Conservation (phyloP, 2,797 vertebrate genomes). For the Lateolabrax maculatus region DNA sequence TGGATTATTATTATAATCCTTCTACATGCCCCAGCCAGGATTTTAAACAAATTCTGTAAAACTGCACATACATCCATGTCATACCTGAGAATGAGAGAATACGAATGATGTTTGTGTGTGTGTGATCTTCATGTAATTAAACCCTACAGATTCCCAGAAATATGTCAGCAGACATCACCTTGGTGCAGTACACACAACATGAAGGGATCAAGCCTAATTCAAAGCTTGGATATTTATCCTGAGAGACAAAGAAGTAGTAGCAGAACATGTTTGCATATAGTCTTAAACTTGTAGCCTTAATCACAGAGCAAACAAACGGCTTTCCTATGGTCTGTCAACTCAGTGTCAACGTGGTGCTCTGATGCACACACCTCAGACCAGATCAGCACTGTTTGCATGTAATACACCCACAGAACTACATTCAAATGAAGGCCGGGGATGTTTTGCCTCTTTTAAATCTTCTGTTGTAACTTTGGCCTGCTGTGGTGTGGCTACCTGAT, state of each 20-base stretch:
- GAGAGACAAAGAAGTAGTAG: not conserved
- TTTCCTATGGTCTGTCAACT: not conserved
- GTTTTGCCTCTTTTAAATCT: no score
- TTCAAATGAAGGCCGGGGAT: no score
- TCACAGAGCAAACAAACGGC: not conserved
- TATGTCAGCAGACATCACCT: not conserved
- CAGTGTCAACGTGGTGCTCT: not conserved
- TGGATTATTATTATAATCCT: no score
- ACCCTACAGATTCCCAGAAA: not conserved
- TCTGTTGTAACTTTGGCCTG: no score
- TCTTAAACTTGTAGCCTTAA: not conserved
- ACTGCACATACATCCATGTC: no score
- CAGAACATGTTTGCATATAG: not conserved
- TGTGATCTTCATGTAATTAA: not conserved
- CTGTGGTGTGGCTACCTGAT: no score
- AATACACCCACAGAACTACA: no score
- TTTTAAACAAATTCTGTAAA: not conserved
- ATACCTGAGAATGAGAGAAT: no score
- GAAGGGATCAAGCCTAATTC: not conserved
- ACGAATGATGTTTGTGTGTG: not conserved
- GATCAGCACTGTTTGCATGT: no score
- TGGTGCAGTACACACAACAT: not conserved
- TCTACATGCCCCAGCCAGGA: no score
- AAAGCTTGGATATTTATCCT: not conserved
- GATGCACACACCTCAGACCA: not conserved